Evolutionary conservation across 2,888 invertebrate species (phyloP), one percentile per base, ranked within the genome.

Genomic region (Mythimna albipuncta): DNA sequence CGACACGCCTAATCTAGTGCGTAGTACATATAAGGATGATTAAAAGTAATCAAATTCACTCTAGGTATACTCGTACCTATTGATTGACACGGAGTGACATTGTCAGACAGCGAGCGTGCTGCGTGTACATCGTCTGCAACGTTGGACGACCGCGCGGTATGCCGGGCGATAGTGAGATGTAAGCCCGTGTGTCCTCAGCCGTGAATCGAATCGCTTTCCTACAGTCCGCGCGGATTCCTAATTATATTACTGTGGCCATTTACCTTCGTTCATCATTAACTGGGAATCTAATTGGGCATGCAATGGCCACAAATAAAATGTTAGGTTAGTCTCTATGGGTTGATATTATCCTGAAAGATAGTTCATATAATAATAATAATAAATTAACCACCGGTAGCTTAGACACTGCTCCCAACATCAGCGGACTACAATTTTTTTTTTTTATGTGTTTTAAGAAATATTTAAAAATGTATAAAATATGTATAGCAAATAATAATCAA

Each of bases 181-280:
- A 70, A n/a, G 35, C 50, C 76, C 44, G 50, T 66, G 57, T 58
- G 44, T 67, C 26, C 75, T 87, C 87, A 89, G 79, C 86, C 89
- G 88, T 89, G 85, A 88, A 90, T 86, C 81, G 85, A 88, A 90
- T 86, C 83, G 87, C 87, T 85, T 87, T 86, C 79, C 78, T 77
- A 76, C 81, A 57, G 71, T 66, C 67, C 67, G 73, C 67, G 57
- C 63, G n/a, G 69, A 73, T 82, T 75, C 69, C 35, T 77, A 74
- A 79, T 73, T 62, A 65, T 68, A 61, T 75, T 76, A 67, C 19
- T 47, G 9, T 21, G 7, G 7, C 32, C 19, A 26, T 47, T 26
- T 26, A 59, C 68, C n/a, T 64, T 69, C 38, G 26, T 52, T 58
- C 62, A 13, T 47, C 44, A 62, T 54, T 70, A 35, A 0, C 26